phyloP scores from a whole-genome alignment of 2,797 vertebrate genomes.

The Alcedo atthis region DNA sequence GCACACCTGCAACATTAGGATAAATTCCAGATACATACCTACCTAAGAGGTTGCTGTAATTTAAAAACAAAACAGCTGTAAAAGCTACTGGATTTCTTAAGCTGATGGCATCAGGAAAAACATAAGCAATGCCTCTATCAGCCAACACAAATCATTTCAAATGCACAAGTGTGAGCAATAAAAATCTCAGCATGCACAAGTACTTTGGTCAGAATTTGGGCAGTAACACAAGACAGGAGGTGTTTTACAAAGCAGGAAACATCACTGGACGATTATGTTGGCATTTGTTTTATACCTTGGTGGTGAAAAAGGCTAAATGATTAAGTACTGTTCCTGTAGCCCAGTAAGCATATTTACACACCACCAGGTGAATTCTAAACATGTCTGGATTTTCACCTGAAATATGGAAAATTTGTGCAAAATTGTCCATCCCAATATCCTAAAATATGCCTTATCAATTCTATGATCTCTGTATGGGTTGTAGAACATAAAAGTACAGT shows the following conservation, averaged over 20 bases:
- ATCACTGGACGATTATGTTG: not conserved
- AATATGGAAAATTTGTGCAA: not conserved
- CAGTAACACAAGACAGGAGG: not conserved
- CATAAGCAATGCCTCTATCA: not conserved
- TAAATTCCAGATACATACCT: not conserved
- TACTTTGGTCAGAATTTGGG: not conserved
- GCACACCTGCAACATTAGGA: not conserved
- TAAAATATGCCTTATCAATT: not conserved
- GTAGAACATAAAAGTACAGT: not conserved
- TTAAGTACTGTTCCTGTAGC: not conserved
- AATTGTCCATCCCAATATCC: not conserved
- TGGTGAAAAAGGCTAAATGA: not conserved
- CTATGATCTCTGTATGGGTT: not conserved
- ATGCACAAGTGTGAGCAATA: not conserved
- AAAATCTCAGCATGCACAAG: not conserved
- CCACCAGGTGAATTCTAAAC: fast-evolving
- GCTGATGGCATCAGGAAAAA: not conserved
- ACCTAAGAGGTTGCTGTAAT: fast-evolving
- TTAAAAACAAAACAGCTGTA: not conserved
- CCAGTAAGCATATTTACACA: not conserved
- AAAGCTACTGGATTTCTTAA: not conserved
- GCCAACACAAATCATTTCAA: not conserved
- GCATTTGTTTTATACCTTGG: not conserved
- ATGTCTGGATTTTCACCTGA: not conserved
- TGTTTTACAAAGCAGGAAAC: not conserved